Evolutionary conservation across 2,888 invertebrate genomes (phyloP).

Genomic region (Orthonevra nobilis): DNA sequence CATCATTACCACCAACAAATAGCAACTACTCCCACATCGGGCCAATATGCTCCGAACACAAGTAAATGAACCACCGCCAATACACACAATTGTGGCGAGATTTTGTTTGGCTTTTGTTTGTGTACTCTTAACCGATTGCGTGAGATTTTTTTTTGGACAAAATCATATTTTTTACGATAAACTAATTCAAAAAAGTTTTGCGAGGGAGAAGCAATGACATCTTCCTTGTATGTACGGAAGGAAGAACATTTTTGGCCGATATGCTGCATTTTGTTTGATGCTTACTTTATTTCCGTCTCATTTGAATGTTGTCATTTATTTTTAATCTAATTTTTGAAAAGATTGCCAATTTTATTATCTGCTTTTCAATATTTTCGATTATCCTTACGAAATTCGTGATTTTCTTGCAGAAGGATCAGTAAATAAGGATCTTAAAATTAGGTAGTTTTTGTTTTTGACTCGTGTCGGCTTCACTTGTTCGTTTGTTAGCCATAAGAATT

Average conservation of each 20-base stretch:
- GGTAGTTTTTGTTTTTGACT: too few species aligned
- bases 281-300: slow-evolving; percentile 51
- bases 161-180: slow-evolving; percentile 29
- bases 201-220: slow-evolving; percentile 39
- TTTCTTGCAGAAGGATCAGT: too few species aligned
- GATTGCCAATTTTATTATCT: slow-evolving; percentile 17
- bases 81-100: slow-evolving; percentile 40
- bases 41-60: slow-evolving; percentile 71
- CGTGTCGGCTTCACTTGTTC: too few species aligned
- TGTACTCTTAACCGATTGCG: slow-evolving; percentile 41
- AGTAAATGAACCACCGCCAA: slow-evolving; percentile 70
- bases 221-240: slow-evolving; percentile 62
- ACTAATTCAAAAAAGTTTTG: slow-evolving; percentile 6
- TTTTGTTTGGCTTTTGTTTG: slow-evolving; percentile 59
- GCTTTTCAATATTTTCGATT: too few species aligned
- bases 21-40: slow-evolving; percentile 41
- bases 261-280: slow-evolving; percentile 71
- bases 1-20: slow-evolving; percentile 56
- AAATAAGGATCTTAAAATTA: too few species aligned
- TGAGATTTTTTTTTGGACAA: slow-evolving; percentile 27
- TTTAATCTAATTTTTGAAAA: neutral
- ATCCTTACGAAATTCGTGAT: too few species aligned
- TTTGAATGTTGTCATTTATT: slow-evolving; percentile 23
- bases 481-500: too few species aligned
- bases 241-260: slow-evolving; percentile 59